These are phyloP conservation scores for Meteorus sp. DNA, from an alignment of 1,140 invertebrate genomes.

Conservation along the genomic window DNA sequence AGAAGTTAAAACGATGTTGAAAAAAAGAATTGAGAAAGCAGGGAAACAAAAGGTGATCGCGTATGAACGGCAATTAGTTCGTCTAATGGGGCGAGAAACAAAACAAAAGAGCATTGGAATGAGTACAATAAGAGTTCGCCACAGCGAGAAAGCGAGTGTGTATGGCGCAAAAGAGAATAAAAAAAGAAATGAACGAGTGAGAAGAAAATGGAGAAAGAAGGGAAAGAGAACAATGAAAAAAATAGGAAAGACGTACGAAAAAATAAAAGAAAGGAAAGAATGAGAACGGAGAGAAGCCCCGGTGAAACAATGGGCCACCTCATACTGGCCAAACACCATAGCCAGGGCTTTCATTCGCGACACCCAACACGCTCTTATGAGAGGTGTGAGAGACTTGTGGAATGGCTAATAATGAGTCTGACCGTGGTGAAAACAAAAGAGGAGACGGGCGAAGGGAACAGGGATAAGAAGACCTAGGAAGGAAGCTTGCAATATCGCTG, in stretches of 20 bases:
- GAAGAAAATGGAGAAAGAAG: constrained; percentile 5
- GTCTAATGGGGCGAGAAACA: constrained; percentile 57
- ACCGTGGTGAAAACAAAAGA: no score
- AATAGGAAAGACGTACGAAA: constrained; percentile 17
- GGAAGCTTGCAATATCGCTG: constrained; percentile 14
- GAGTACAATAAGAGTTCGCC: constrained; percentile 45
- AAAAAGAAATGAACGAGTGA: constrained; percentile 3
- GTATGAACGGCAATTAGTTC: constrained; percentile 57
- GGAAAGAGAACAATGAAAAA: constrained; percentile 25
- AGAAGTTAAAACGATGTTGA: constrained; percentile 2
- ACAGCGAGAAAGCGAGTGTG: constrained; percentile 8
- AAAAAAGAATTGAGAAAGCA: constrained; percentile 44
- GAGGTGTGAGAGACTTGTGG: constrained; percentile 22
- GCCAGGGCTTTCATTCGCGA: constrained; percentile 30
- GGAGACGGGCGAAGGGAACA: background rate
- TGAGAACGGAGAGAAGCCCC: constrained; percentile 36
- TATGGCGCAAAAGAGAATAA: constrained; percentile 1
- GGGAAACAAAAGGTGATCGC: constrained; percentile 55
- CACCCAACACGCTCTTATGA: constrained; percentile 23
- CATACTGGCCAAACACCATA: constrained; percentile 33
- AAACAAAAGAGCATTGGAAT: constrained; percentile 51
- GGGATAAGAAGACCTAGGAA: background rate
- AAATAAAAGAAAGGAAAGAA: constrained; percentile 25
- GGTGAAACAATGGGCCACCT: constrained; percentile 40
- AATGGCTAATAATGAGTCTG: constrained; percentile 28